Evolutionary conservation across 1,140 invertebrate species (phyloP), one percentile per base, ranked within the genome.

Genomic region (Tribolium castaneum): DNA sequence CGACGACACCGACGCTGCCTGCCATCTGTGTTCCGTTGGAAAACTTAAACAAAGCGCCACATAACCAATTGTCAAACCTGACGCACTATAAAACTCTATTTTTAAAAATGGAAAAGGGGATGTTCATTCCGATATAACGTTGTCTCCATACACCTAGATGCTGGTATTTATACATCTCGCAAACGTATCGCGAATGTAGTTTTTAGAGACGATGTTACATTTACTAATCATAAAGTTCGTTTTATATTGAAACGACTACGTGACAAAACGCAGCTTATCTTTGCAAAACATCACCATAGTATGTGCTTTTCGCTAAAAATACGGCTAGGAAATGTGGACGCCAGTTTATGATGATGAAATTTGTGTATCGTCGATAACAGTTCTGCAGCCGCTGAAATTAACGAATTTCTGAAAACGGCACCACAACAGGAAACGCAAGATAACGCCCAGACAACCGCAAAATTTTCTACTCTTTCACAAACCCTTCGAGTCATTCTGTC

Each of bases 1-100:
- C 56, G 49, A 39, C 70, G 70, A 51, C 70, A 72, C 35, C 75
- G 39, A 51, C 74, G 51, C 45, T 59, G 54, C 74, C 35, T 54
- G 56, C 75, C 75, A 76, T 76, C 75, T 76, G 49, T 76, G 56
- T 76, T 76, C 75, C 75, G 75, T 70, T 70, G 56, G 75, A 70
- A 70, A 76, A 76, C 75, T 76, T 76, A 70, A 62, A 76, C 75
- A 76, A 76, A 70, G 39, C 52, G 34, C 52, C 54, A 30, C 59
- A 66, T 35, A 66, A 66, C 59, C 59, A 66, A 66, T 66, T 66
- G 59, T 66, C 59, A 66, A 66, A 66, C 59, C 59, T 35, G 59
- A 66, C 59, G 59, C 59, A 66, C 59, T 66, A 66, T 66, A 66
- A 66, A 66, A 66, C 59, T 66, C 59, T 66, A 66, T 66, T 66